Conservation (phyloP, 1,140 invertebrate species). For the Mizuhopecten yessoensis region DNA sequence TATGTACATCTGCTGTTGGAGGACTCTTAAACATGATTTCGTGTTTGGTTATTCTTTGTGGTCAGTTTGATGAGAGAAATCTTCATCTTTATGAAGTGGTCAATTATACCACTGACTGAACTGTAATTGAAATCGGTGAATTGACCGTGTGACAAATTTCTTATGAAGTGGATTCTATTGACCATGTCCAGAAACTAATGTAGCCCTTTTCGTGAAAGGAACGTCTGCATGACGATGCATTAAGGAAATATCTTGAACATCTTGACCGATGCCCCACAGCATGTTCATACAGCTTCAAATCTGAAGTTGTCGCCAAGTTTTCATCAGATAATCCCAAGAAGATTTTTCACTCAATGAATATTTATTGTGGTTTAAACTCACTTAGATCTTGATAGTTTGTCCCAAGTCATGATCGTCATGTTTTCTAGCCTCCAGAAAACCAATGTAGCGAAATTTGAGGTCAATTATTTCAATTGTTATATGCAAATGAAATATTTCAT, state of each 20-base stretch:
- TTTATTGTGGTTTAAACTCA: not conserved
- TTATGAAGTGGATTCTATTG: not conserved
- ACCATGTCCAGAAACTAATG: not conserved
- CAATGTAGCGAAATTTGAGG: not conserved
- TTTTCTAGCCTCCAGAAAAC: not conserved
- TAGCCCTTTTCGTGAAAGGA: not conserved
- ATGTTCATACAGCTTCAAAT: constrained; percentile 24
- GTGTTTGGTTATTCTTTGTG: constrained; percentile 14
- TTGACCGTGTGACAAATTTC: not conserved
- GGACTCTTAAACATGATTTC: not conserved
- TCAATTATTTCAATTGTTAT: not conserved
- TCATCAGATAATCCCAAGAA: not conserved
- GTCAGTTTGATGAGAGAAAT: constrained; percentile 11
- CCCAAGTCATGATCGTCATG: constrained; percentile 16
- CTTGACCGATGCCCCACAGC: constrained; percentile 30
- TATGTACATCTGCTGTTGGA: not conserved
- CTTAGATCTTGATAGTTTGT: constrained; percentile 27
- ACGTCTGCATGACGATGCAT: constrained; percentile 12
- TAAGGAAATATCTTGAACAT: not conserved
- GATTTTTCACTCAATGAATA: constrained; percentile 18
- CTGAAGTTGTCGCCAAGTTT: constrained; percentile 17
- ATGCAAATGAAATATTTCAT: not conserved
- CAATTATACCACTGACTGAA: constrained; percentile 33
- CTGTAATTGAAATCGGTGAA: not conserved
- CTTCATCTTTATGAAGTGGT: constrained; percentile 26